A percentile compares a stretch with the other conserved stretches of the same genome.
Conservation (phyloP, 1,140 invertebrate species). For the Berghia stephanieae region DNA sequence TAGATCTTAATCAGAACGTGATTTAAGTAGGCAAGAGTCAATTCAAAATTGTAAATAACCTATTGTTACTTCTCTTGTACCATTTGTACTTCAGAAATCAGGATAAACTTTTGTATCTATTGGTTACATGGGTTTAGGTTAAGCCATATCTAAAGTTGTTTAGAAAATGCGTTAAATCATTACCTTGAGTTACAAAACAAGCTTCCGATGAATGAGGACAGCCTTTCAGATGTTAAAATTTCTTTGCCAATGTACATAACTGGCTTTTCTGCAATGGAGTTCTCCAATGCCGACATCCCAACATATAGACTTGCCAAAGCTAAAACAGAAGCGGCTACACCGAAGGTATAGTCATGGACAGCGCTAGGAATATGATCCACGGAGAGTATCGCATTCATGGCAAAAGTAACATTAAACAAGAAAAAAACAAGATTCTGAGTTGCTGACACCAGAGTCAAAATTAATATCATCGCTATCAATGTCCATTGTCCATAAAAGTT, state of each 20-base stretch:
- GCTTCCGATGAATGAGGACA: constrained; percentile 30
- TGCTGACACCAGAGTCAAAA: constrained; percentile 41
- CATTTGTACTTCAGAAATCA: no score
- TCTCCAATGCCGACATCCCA: constrained; percentile 44
- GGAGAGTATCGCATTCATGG: constrained; percentile 41
- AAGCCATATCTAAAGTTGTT: no score
- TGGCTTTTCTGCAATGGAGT: constrained; percentile 53
- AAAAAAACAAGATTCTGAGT: constrained; percentile 44
- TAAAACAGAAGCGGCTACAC: constrained; percentile 39
- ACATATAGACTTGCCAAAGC: constrained; percentile 43
- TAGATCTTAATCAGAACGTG: no score
- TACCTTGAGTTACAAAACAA: no score
- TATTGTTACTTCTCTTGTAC: no score
- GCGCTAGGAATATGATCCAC: constrained; percentile 46
- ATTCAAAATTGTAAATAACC: no score
- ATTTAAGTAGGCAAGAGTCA: no score
- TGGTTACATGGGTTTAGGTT: no score
- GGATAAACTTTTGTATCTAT: no score
- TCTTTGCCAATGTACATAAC: constrained; percentile 49
- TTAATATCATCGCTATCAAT: constrained; percentile 36
- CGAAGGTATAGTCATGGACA: constrained; percentile 49
- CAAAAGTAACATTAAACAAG: constrained; percentile 46
- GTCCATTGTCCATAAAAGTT: constrained; percentile 54
- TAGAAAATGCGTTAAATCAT: no score
- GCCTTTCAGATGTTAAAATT: constrained; percentile 37